Evolutionary conservation across 2,797 vertebrate genomes (phyloP).

Genomic region (Parauchenoglanis ngamensis): DNA sequence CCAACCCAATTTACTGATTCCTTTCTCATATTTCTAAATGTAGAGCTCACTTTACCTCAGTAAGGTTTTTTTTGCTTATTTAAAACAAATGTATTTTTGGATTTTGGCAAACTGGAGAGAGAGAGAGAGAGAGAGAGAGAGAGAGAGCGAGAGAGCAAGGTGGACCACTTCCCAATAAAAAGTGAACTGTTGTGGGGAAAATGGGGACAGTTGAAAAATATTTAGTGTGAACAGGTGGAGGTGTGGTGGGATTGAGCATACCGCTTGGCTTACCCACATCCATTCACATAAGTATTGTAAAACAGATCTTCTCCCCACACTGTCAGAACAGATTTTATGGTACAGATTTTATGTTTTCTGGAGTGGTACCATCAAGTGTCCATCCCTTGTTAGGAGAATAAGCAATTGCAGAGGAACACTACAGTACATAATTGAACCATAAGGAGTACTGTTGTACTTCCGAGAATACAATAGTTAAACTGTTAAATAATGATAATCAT

Average conservation of each 20-base stretch:
- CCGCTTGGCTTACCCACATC: neutral
- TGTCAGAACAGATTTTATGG: neutral
- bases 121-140: neutral
- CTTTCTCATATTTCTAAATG: neutral
- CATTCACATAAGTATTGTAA: neutral
- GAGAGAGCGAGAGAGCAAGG: no score
- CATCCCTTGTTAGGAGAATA: neutral
- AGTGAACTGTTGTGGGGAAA: neutral
- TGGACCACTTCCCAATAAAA: neutral
- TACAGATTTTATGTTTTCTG: neutral
- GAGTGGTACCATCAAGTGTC: neutral
- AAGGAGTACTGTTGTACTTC: neutral
- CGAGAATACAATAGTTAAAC: neutral
- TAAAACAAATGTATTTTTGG: neutral
- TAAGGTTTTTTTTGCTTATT: neutral
- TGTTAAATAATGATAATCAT: no score
- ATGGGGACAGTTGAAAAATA: neutral
- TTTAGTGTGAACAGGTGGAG: conserved; percentile 21
- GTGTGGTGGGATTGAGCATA: conserved; percentile 22
- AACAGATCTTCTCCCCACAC: neutral
- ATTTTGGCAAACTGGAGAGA: neutral
- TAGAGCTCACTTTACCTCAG: neutral
- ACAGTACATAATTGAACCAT: neutral
- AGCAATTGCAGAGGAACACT: neutral
- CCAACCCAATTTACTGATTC: neutral